Evolutionary conservation across 2,113 vertebrate genomes (phyloP).

Genomic region (Choloepus hoffmanni): DNA sequence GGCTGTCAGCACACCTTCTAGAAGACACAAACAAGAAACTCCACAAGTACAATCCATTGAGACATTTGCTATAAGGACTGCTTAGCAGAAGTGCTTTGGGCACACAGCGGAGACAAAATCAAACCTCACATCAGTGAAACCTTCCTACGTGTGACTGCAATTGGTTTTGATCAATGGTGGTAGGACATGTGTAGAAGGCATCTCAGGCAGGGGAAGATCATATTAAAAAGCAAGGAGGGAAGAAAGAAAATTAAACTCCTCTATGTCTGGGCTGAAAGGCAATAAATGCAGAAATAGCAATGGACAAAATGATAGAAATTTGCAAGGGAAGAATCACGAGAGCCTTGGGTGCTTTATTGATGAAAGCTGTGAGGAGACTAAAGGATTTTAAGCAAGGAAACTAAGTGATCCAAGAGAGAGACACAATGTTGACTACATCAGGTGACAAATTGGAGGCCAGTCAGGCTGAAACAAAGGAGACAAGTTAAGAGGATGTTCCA

Average conservation of each 20-base stretch:
- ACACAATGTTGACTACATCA: not conserved
- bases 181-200: not conserved
- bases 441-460: not conserved
- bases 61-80: not conserved
- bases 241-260: not conserved
- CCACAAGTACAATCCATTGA: not conserved
- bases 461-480: not conserved
- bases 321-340: not conserved
- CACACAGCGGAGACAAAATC: not conserved
- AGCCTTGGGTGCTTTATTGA: not conserved
- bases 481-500: not conserved
- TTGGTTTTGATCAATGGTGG: not conserved
- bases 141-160: not conserved
- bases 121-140: not conserved
- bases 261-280: not conserved
- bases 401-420: not conserved
- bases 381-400: not conserved
- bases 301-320: not conserved
- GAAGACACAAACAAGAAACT: not conserved
- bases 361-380: not conserved
- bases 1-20: not conserved
- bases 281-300: not conserved
- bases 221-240: not conserved
- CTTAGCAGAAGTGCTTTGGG: not conserved
- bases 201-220: not conserved